Evolutionary conservation across 2,888 invertebrate species (phyloP).

Genomic region (Spisula solida): DNA sequence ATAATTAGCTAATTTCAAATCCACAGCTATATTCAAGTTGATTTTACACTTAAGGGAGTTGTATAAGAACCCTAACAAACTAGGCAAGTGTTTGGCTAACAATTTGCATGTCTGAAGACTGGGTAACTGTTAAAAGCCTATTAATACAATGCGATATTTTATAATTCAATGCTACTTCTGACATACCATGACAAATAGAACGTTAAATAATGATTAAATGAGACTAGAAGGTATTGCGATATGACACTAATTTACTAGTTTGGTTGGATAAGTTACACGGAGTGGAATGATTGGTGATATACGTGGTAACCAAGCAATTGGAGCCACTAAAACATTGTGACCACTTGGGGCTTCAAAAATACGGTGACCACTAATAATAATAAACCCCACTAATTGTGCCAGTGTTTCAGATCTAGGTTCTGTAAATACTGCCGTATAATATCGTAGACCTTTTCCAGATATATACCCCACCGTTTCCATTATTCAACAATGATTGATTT

Average conservation of each 20-base stretch:
- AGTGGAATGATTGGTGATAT: no score
- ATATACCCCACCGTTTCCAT: background rate
- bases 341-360: no score
- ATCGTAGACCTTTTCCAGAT: no score
- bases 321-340: no score
- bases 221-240: background rate
- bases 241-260: background rate
- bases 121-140: background rate
- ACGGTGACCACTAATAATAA: no score
- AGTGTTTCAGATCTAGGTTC: no score
- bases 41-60: slow-evolving; percentile 13
- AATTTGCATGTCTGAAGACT: slow-evolving; percentile 7
- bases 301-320: no score
- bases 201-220: background rate
- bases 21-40: background rate
- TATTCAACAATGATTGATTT: background rate
- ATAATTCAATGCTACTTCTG: background rate
- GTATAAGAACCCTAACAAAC: background rate
- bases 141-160: background rate
- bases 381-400: no score
- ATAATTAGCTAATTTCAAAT: background rate
- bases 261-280: background rate
- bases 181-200: background rate
- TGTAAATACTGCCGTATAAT: no score
- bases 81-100: slow-evolving; percentile 7